These are phyloP conservation scores for Fragum fragum DNA, from an alignment of 2,888 invertebrate species.

Conservation along the genomic window DNA sequence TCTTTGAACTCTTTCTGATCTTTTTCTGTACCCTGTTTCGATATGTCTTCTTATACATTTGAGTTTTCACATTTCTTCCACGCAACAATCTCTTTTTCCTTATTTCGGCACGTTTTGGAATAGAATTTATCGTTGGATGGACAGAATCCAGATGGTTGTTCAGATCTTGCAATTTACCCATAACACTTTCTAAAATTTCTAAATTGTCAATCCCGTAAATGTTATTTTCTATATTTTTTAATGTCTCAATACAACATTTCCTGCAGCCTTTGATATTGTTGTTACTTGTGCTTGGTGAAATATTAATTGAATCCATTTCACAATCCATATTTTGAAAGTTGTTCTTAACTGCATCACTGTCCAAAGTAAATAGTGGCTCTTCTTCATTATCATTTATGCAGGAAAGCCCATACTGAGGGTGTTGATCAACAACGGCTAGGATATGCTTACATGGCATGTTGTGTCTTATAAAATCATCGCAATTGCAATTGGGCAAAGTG, in stretches of 20 bases:
- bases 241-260: conserved; percentile 4
- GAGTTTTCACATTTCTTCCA: conserved; percentile 1
- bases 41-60: not conserved
- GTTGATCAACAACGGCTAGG: not conserved
- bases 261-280: not conserved
- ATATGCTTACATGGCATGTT: conserved; percentile 6
- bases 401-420: not conserved
- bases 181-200: not conserved
- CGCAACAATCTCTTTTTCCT: not conserved
- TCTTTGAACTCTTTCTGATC: not conserved
- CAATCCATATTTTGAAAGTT: not conserved
- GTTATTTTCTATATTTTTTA: not conserved
- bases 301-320: conserved; percentile 6
- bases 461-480: conserved; percentile 1
- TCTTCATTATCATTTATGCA: conserved; percentile 3
- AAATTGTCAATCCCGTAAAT: not conserved
- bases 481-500: not conserved
- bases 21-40: not conserved
- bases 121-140: not conserved
- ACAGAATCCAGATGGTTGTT: not conserved
- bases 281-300: not conserved
- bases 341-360: not conserved
- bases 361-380: conserved; percentile 1
- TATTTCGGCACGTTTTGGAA: not conserved
- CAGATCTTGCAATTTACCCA: conserved; percentile 3